Evolutionary conservation across 2,113 vertebrate species (phyloP), one percentile per base, ranked within the genome.

Genomic region (Cololabis saira): DNA sequence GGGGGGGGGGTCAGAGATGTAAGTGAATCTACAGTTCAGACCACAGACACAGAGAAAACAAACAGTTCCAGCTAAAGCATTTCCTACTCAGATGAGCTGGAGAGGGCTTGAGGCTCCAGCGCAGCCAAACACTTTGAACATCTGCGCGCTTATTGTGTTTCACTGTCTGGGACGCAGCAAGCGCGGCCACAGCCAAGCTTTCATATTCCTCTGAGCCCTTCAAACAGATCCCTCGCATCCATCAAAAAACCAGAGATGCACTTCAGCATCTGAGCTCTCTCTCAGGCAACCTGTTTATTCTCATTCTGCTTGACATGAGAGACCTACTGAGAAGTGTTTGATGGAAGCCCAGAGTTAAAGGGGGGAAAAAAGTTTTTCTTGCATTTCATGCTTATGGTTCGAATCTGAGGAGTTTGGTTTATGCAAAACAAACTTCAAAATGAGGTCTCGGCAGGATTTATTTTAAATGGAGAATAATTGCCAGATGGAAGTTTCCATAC

Each of bases 81-180:
- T 93, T 93, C 90, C 89, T 90, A 77, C 85, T 85, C 61, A 74
- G 84, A 92, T 88, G 88, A 89, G 86, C 76, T 69, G 54, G 42
- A 80, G 81, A 70, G 19, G 61, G 71, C 37, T 78, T 70, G 76
- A 76, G 85, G 83, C 83, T 88, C 79, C 81, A 67, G 68, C 4
- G 14, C 48, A 17, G 84, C 76, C 78, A 79, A 80, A 83, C 81
- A 74, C 83, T 88, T 84, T 86, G 61, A 79, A 87, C 84, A 90
- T 92, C 85, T 91, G 91, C 87, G 87, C 17, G 80, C 76, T 81
- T 84, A 89, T 85, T 71, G 77, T 75, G 72, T 84, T 89, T 78
- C 56, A 64, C 47, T 67, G 83, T 90, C 81, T 87, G 81, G 63
- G 76, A 83, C 83, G 55, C 58, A 66, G 75, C 12, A 18, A 84